Percentiles rank a stretch among this genome's conserved stretches.
These are phyloP conservation scores for Tachysurus vachellii DNA, from an alignment of 2,113 vertebrate species.

Conservation along the genomic window DNA sequence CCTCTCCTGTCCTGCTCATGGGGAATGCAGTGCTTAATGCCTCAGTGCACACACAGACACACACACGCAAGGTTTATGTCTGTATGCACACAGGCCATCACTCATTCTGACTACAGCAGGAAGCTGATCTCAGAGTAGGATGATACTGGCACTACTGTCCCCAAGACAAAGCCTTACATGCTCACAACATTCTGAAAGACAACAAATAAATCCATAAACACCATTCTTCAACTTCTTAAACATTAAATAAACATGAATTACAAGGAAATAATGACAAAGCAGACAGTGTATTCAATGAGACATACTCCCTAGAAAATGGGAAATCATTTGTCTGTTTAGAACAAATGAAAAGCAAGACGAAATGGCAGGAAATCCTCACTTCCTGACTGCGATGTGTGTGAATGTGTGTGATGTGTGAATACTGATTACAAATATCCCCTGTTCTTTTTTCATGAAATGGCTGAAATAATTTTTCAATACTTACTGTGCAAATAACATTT, in stretches of 20 bases:
- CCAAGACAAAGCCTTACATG: slow-evolving; percentile 27
- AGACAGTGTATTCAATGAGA: background rate
- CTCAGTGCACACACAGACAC: slow-evolving; percentile 64
- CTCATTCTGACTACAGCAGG: slow-evolving; percentile 30
- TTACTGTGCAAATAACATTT: background rate
- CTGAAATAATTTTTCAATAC: background rate
- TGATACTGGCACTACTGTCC: slow-evolving; percentile 42
- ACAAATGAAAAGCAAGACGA: slow-evolving; percentile 40
- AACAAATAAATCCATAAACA: background rate
- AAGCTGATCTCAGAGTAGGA: slow-evolving; percentile 15
- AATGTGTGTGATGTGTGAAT: background rate
- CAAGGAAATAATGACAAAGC: slow-evolving; percentile 34
- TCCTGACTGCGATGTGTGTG: slow-evolving; percentile 15
- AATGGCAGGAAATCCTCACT: slow-evolving; percentile 58
- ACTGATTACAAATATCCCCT: background rate
- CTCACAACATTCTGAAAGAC: background rate
- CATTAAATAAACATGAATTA: background rate
- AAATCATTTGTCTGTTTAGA: slow-evolving; percentile 35
- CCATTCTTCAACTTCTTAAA: background rate
- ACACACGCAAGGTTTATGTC: slow-evolving; percentile 71
- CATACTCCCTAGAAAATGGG: slow-evolving; percentile 9
- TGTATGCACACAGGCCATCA: slow-evolving; percentile 47
- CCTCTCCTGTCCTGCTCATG: slow-evolving; percentile 76
- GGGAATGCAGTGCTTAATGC: slow-evolving; percentile 87
- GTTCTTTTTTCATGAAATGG: background rate